phyloP scores from a whole-genome alignment of 2,888 invertebrate genomes.

The Notodonta ziczac region DNA sequence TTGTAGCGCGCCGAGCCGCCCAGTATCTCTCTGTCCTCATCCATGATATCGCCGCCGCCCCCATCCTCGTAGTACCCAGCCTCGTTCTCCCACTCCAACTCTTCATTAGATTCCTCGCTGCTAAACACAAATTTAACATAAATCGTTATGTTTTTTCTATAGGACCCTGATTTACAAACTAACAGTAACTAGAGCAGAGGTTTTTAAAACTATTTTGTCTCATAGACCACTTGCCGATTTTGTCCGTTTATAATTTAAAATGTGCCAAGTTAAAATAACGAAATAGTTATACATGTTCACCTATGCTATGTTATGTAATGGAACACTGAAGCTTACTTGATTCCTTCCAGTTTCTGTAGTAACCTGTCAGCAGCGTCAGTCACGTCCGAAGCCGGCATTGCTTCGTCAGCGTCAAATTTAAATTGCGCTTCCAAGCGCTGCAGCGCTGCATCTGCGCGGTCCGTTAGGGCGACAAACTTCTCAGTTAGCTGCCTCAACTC shows the following conservation, averaged over 20 bases:
- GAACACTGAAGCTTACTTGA: slow-evolving; percentile 54
- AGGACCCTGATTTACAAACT: too few species aligned
- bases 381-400: slow-evolving; percentile 59
- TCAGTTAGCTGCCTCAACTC: slow-evolving; percentile 75
- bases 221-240: too few species aligned
- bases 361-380: slow-evolving; percentile 67
- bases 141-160: too few species aligned
- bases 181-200: too few species aligned
- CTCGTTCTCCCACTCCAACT: slow-evolving; percentile 64
- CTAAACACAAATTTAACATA: slow-evolving; percentile 34
- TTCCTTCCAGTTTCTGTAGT: slow-evolving; percentile 62
- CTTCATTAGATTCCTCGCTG: slow-evolving; percentile 61
- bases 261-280: too few species aligned
- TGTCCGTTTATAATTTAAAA: too few species aligned
- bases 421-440: slow-evolving; percentile 69
- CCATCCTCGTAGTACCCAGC: slow-evolving; percentile 64
- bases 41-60: slow-evolving; percentile 66
- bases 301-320: too few species aligned
- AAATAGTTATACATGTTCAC: too few species aligned
- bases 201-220: too few species aligned
- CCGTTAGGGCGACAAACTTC: slow-evolving; percentile 75
- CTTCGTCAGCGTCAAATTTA: slow-evolving; percentile 55
- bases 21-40: slow-evolving; percentile 62
- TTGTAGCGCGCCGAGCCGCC: slow-evolving; percentile 36
- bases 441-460: slow-evolving; percentile 75